Evolutionary conservation across 1,140 invertebrate genomes (phyloP), one percentile per base, ranked within the genome.

Genomic region (Bombus superbus): DNA sequence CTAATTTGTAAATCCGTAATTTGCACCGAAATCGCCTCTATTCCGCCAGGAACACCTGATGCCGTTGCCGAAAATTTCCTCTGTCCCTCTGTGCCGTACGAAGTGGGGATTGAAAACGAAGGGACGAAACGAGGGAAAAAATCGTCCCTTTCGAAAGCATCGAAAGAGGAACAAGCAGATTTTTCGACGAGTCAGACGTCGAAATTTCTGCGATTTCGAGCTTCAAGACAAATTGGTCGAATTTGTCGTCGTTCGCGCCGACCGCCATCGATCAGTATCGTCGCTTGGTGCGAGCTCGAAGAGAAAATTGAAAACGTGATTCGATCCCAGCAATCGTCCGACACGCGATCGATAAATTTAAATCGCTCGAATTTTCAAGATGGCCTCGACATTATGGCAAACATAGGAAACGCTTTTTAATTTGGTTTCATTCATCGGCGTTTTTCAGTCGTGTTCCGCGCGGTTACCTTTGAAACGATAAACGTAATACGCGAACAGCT

Each of bases 1-100:
- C 80, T 44, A 82, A 82, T 82, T 81, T 72, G 79, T 81, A 81
- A 71, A 71, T 81, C 28, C 44, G 78, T 81, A 71, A 53, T 82
- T 86, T 62, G 72, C 72, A 82, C 35, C 47, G 79, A 76, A 76
- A 82, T 76, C 80, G 59, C 35, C 62, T 79, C 18, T 9, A 10
- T 10, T 47, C 38, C 9, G 8, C 11, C 42, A 3, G 22, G 9
- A 81, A 62, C 79, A 81, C 79, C 79, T 81, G 79, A 59, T 81
- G 68, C 79, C 79, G 22, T 64, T 40, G 40, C 64, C 47, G 40
- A 69, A 81, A 81, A 53, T 47, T 71, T n/a, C 28, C n/a, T 10
- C 77, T 35, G 75, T 40, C 78, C 78, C 68, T 53, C 15, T 40
- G 76, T 35, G 57, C 6, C 66, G 6, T 22, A 8, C 47, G 47